Conservation (phyloP, 2,113 vertebrate genomes). For the Micromys minutus region DNA sequence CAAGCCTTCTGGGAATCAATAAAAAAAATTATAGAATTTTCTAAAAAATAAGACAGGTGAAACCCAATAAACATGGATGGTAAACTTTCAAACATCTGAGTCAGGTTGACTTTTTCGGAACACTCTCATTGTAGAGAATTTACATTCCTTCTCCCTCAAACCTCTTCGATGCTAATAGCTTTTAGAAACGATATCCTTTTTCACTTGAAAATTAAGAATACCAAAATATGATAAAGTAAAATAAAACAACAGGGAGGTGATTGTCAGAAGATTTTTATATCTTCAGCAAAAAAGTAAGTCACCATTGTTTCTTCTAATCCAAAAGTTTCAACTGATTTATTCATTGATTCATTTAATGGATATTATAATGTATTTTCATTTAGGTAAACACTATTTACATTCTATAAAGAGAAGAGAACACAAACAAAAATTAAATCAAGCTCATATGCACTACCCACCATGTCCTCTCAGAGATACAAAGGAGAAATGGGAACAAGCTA, state of each 20-base stretch:
- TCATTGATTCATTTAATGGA: neutral
- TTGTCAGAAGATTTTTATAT: neutral
- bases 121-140: neutral
- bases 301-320: neutral
- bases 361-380: neutral
- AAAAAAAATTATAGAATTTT: constrained; percentile 39
- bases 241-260: neutral
- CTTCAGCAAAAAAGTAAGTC: neutral
- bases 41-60: constrained; percentile 30
- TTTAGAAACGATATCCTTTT: no score
- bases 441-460: no score
- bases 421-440: no score
- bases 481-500: neutral
- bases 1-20: constrained; percentile 57
- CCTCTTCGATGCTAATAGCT: neutral
- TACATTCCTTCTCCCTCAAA: neutral
- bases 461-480: neutral
- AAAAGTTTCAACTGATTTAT: neutral
- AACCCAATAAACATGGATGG: neutral
- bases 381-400: neutral
- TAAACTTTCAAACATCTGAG: neutral
- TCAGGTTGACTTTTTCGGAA: neutral
- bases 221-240: neutral
- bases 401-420: neutral
- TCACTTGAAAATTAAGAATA: neutral